These are phyloP conservation scores for Pachyuromys duprasi DNA, from an alignment of 2,797 vertebrate genomes.

Conservation along the genomic window DNA sequence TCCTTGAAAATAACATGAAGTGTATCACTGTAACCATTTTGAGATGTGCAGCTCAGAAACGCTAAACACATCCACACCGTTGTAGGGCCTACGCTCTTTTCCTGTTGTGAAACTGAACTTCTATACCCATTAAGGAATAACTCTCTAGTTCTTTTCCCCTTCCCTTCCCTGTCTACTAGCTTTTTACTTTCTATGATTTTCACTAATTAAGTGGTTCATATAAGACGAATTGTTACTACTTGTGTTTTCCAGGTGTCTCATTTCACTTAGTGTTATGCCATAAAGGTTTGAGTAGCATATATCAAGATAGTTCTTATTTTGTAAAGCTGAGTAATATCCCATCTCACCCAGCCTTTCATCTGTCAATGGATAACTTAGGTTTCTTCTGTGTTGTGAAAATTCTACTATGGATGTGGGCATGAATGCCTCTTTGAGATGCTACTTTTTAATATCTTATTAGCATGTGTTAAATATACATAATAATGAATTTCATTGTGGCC, in stretches of 20 bases:
- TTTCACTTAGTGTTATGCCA: constrained; percentile 5
- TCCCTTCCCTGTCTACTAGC: neutral
- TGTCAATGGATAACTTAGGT: neutral
- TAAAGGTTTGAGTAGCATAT: neutral
- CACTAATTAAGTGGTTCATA: neutral
- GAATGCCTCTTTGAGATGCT: neutral
- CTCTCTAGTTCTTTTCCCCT: too few relatives aligned
- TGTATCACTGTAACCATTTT: neutral
- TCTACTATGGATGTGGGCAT: neutral
- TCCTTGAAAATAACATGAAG: neutral
- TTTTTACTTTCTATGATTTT: neutral
- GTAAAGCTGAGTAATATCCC: neutral
- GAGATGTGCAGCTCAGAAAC: neutral
- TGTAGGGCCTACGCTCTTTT: neutral
- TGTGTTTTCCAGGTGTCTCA: neutral
- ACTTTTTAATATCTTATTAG: neutral
- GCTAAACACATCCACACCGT: neutral
- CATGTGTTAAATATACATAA: neutral
- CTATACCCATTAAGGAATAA: neutral
- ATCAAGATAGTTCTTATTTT: neutral
- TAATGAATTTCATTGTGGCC: too few relatives aligned
- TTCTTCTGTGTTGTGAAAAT: neutral
- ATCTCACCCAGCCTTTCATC: neutral
- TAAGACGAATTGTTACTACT: constrained; percentile 8
- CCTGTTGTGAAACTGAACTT: neutral